phyloP scores from a whole-genome alignment of 2,797 vertebrate genomes.

The Geotrypetes seraphini region DNA sequence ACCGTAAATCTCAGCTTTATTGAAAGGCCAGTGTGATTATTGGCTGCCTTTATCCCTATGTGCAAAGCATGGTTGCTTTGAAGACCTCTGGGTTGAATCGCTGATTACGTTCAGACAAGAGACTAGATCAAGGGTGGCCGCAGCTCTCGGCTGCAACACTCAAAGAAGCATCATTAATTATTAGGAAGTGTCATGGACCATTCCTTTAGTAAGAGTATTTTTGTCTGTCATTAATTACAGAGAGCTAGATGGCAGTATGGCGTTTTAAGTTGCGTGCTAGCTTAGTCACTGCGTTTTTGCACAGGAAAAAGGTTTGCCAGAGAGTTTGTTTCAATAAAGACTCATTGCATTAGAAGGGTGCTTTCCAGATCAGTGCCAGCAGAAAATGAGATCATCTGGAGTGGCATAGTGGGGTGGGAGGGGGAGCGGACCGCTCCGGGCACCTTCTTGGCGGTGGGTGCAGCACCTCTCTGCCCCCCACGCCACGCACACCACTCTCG shows the following conservation, averaged over 20 bases:
- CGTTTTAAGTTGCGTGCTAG: no score
- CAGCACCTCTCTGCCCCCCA: no score
- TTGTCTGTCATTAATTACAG: background rate
- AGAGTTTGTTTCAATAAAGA: no score
- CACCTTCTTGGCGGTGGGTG: no score
- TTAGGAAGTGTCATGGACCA: no score
- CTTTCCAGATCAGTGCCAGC: background rate
- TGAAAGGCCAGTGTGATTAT: slow-evolving; percentile 2
- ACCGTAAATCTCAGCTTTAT: background rate
- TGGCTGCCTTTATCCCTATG: slow-evolving; percentile 2
- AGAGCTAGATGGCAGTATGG: background rate
- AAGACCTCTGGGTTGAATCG: background rate
- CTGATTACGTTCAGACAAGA: no score
- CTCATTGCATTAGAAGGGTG: background rate
- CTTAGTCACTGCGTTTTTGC: no score
- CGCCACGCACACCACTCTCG: no score
- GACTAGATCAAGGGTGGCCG: no score
- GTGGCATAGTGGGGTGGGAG: no score
- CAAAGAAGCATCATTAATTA: background rate
- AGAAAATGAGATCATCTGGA: background rate
- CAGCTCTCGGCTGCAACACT: background rate
- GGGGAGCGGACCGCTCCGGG: no score
- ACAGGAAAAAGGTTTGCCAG: fast-evolving
- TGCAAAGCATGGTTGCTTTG: background rate
- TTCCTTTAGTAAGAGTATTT: no score